These are phyloP conservation scores for Cyphomyrmex costatus DNA, from an alignment of 1,140 invertebrate genomes.

Conservation along the genomic window DNA sequence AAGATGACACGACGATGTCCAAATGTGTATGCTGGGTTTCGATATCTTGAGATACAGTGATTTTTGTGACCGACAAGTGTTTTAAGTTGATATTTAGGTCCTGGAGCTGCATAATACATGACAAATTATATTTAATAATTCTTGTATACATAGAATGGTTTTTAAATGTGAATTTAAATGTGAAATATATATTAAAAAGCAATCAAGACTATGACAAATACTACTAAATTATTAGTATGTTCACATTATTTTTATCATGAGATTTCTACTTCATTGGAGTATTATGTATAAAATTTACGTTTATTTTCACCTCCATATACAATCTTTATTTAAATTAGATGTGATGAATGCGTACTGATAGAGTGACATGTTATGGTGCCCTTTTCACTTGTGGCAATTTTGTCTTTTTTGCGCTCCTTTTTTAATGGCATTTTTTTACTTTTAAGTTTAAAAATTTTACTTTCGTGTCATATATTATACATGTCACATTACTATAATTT, in stretches of 20 bases:
- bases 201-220: background rate
- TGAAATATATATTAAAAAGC: background rate
- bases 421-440: slow-evolving; percentile 61
- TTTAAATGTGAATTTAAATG: background rate
- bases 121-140: slow-evolving; percentile 1
- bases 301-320: background rate
- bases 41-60: slow-evolving; percentile 80
- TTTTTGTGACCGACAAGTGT: slow-evolving; percentile 78
- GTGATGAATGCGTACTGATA: slow-evolving; percentile 51
- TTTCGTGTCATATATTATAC: background rate
- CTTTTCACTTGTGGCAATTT: background rate
- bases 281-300: slow-evolving; percentile 21
- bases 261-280: background rate
- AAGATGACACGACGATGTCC: slow-evolving; percentile 20
- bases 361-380: slow-evolving; percentile 31
- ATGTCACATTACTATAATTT: slow-evolving; percentile 30
- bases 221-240: background rate
- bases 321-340: slow-evolving; percentile 38
- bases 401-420: slow-evolving; percentile 1
- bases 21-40: slow-evolving; percentile 82
- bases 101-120: slow-evolving; percentile 78
- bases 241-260: background rate
- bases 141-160: background rate
- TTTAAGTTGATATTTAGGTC: slow-evolving; percentile 81
- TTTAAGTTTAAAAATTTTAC: slow-evolving; percentile 42